These are phyloP conservation scores for Lordiphosa stackelbergi DNA, from an alignment of 1,140 invertebrate genomes.

Conservation along the genomic window DNA sequence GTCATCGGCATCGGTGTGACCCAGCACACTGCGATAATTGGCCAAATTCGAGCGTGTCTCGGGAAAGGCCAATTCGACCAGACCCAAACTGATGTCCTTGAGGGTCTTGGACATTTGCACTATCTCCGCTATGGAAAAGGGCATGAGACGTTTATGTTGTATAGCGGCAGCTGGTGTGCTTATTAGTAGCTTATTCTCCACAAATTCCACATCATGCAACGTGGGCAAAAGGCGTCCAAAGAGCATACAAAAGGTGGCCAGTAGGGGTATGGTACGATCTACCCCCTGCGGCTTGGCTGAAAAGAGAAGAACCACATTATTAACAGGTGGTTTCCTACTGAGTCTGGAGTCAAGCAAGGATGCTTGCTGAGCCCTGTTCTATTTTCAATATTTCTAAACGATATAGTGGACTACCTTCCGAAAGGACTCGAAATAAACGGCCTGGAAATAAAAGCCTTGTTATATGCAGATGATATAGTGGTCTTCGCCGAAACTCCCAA, in stretches of 20 bases:
- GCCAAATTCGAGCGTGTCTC: constrained; percentile 83
- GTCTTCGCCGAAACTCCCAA: too few species aligned
- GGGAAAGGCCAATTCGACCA: constrained; percentile 94
- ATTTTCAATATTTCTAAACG: too few species aligned
- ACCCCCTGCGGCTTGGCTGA: constrained; percentile 82
- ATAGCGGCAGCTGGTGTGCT: constrained; percentile 18
- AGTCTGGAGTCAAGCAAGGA: too few species aligned
- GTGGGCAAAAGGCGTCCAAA: constrained; percentile 90
- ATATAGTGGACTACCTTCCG: too few species aligned
- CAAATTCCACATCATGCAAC: constrained; percentile 92
- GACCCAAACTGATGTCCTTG: constrained; percentile 90
- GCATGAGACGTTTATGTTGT: constrained; percentile 66
- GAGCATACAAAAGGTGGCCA: constrained; percentile 91
- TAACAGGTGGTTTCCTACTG: too few species aligned
- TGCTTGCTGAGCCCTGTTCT: too few species aligned
- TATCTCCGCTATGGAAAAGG: constrained; percentile 77
- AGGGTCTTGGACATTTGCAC: constrained; percentile 83
- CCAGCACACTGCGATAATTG: constrained; percentile 76
- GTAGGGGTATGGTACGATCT: constrained; percentile 85
- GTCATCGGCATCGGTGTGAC: constrained; percentile 63
- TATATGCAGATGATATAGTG: too few species aligned
- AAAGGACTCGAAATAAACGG: too few species aligned
- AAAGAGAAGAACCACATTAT: constrained; percentile 10
- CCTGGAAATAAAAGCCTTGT: too few species aligned
- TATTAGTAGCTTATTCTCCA: constrained; percentile 77